A percentile compares a stretch with the other conserved stretches of the same genome.
phyloP scores from a whole-genome alignment of 2,888 invertebrate species.

The Palloptera scutellata region DNA sequence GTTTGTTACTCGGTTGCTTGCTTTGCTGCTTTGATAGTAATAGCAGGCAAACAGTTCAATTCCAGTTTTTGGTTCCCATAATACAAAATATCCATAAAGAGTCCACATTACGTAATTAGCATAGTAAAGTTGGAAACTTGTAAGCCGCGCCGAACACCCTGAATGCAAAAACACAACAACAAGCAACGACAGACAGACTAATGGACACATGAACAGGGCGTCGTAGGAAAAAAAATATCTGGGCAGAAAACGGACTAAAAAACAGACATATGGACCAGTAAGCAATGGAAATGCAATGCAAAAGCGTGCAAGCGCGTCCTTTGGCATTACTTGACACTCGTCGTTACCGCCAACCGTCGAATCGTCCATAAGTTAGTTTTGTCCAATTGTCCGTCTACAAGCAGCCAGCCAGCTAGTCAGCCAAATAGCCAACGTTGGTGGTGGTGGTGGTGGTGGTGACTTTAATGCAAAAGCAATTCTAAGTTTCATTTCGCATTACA shows the following conservation, averaged over 20 bases:
- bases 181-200: not conserved
- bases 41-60: slow-evolving; percentile 44
- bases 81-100: slow-evolving; percentile 58
- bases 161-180: slow-evolving; percentile 36
- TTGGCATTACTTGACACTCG: not conserved
- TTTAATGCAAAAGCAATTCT: not conserved
- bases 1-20: slow-evolving; percentile 24
- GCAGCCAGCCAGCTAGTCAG: slow-evolving; percentile 33
- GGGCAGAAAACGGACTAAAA: not conserved
- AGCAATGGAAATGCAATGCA: not conserved
- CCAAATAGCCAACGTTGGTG: slow-evolving; percentile 39
- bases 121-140: slow-evolving; percentile 53
- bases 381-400: not conserved
- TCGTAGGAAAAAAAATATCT: not conserved
- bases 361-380: no score
- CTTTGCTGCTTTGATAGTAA: slow-evolving; percentile 37
- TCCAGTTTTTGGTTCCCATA: slow-evolving; percentile 63
- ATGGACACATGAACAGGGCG: no score
- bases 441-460: not conserved
- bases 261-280: not conserved
- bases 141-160: slow-evolving; percentile 20
- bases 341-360: not conserved
- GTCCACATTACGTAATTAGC: slow-evolving; percentile 62
- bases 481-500: slow-evolving; percentile 22
- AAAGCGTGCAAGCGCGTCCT: not conserved